Percentiles rank a stretch among this genome's conserved stretches.
Conservation (phyloP, 2,113 vertebrate species). For the Pimephales promelas region DNA sequence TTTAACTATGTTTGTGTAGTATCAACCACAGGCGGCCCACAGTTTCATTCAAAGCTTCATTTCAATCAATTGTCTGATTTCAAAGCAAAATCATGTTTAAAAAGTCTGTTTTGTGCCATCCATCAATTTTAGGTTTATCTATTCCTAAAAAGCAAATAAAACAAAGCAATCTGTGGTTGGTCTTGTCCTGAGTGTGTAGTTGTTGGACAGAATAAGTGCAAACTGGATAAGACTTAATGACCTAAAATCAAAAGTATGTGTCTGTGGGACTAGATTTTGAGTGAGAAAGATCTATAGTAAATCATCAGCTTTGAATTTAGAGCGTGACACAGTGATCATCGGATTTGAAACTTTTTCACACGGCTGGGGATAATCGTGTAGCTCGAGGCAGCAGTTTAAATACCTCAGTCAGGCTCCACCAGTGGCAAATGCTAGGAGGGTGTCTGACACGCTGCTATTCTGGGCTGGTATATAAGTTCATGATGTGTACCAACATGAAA, state of each 20-base stretch:
- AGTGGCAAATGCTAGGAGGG: slow-evolving; percentile 26
- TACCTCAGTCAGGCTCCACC: slow-evolving; percentile 26
- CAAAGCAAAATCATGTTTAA: neutral
- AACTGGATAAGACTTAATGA: neutral
- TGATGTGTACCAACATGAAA: slow-evolving; percentile 29
- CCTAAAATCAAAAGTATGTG: neutral
- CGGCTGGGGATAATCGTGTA: neutral
- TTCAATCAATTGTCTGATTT: neutral
- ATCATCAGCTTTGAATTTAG: slow-evolving; percentile 10
- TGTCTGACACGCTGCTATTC: slow-evolving; percentile 36
- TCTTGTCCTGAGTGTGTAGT: neutral
- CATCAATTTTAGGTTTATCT: neutral
- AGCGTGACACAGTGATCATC: neutral
- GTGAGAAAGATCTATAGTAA: slow-evolving; percentile 2
- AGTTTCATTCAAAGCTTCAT: neutral
- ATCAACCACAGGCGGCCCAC: neutral
- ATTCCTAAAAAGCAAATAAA: neutral
- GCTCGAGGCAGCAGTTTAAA: slow-evolving; percentile 34
- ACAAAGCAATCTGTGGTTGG: neutral
- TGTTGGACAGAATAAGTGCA: neutral
- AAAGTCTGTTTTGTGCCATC: no score
- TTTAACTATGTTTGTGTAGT: neutral
- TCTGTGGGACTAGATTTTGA: neutral
- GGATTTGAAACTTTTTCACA: slow-evolving; percentile 9
- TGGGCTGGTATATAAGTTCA: slow-evolving; percentile 46